A percentile compares a stretch with the other conserved stretches of the same genome.
Conservation (phyloP, 2,888 invertebrate genomes). For the Sminthurinus aureus region DNA sequence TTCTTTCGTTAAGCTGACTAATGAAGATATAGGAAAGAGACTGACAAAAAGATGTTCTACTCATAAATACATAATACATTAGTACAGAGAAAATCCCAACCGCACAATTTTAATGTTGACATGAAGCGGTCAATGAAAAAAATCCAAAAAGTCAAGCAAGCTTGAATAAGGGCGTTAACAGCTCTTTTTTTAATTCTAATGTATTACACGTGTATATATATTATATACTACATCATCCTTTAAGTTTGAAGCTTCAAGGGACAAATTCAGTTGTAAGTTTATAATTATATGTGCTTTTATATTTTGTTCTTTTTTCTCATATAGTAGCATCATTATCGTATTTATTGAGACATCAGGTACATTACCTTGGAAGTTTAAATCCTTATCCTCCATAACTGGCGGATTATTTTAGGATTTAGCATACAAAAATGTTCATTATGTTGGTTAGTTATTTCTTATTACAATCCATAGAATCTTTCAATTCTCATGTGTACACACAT, state of each 20-base stretch:
- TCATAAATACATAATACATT: background rate
- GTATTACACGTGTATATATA: background rate
- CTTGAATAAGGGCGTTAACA: conserved; percentile 11
- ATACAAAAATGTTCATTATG: no score
- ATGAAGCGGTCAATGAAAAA: conserved; percentile 6
- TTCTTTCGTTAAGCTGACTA: background rate
- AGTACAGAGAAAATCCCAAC: background rate
- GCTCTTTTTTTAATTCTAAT: conserved; percentile 17
- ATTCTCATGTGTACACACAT: no score
- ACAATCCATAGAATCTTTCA: no score
- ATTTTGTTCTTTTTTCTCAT: no score
- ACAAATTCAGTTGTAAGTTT: background rate
- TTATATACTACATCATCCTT: no score
- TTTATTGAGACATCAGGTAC: no score
- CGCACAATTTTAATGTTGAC: conserved; percentile 21
- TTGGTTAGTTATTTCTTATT: no score
- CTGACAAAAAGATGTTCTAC: background rate
- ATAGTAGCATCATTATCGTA: no score
- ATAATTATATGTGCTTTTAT: background rate
- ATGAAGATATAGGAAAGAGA: conserved; percentile 15
- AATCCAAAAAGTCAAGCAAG: background rate
- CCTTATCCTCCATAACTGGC: no score
- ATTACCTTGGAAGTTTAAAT: no score
- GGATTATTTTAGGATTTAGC: no score
- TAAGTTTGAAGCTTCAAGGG: background rate